A percentile compares a stretch with the other conserved stretches of the same genome.
Evolutionary conservation across 2,888 invertebrate genomes (phyloP).

Genomic region (Dimorphilus gyrociliatus): DNA sequence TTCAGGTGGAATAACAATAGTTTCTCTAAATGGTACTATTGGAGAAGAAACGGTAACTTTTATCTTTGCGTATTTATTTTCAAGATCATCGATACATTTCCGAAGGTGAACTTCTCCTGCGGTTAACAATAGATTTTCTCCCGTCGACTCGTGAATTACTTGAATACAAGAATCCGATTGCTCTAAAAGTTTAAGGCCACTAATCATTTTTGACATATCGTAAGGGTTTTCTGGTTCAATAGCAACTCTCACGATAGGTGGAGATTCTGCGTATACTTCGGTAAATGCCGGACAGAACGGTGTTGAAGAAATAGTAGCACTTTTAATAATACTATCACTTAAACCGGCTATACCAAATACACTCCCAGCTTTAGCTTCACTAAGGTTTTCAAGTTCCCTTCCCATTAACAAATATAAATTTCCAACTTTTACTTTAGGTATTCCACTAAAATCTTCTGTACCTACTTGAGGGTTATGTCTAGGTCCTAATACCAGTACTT

Average conservation of each 20-base stretch:
- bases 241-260: conserved; percentile 82
- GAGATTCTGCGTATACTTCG: conserved; percentile 48
- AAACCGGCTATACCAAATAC: conserved; percentile 76
- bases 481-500: conserved; percentile 65
- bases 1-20: conserved; percentile 62
- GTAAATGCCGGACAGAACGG: conserved; percentile 70
- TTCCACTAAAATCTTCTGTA: conserved; percentile 30
- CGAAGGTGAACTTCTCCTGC: conserved; percentile 94
- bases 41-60: conserved; percentile 80
- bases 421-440: conserved; percentile 46
- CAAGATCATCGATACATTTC: conserved; percentile 80
- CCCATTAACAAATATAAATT: conserved; percentile 82
- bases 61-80: conserved; percentile 50
- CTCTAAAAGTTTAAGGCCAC: conserved; percentile 63
- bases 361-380: conserved; percentile 71
- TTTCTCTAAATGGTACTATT: conserved; percentile 89
- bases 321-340: conserved; percentile 66
- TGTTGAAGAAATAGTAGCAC: conserved; percentile 68
- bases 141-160: conserved; percentile 62
- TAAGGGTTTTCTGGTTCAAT: conserved; percentile 53
- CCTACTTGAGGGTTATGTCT: conserved; percentile 62
- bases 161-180: conserved; percentile 82
- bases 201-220: conserved; percentile 50
- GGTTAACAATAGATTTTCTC: conserved; percentile 82
- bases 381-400: conserved; percentile 61